Percentiles rank a stretch among this genome's conserved stretches.
Evolutionary conservation across 2,888 invertebrate genomes (phyloP).

Genomic region (Pterobdella sp.): DNA sequence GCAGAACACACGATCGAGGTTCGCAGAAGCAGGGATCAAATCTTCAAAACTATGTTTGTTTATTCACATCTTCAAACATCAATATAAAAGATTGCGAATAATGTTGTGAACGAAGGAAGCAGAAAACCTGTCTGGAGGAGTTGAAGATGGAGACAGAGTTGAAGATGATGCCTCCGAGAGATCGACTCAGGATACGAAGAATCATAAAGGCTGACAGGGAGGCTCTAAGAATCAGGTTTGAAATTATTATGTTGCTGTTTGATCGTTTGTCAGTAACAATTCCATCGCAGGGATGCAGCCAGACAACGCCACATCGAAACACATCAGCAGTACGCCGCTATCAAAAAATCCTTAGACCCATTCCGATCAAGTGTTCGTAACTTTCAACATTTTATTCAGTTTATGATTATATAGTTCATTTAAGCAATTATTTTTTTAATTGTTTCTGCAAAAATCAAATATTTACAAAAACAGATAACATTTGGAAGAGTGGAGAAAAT

Average conservation of each 20-base stretch:
- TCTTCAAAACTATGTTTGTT: not conserved
- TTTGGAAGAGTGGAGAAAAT: no score
- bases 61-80: no score
- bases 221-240: conserved; percentile 43
- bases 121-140: conserved; percentile 42
- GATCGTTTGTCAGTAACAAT: not conserved
- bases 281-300: conserved; percentile 7
- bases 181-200: conserved; percentile 47
- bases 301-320: conserved; percentile 20
- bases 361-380: conserved; percentile 24
- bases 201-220: conserved; percentile 46
- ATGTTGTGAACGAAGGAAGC: conserved; percentile 35
- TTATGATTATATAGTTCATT: no score
- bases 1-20: not conserved
- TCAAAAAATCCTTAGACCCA: conserved; percentile 20
- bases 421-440: no score
- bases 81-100: no score
- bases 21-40: not conserved
- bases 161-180: conserved; percentile 45
- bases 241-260: not conserved
- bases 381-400: no score
- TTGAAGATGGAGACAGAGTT: conserved; percentile 42
- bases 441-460: no score
- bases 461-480: no score
- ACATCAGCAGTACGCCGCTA: conserved; percentile 23